Percentiles rank a stretch among this genome's conserved stretches.
Evolutionary conservation across 2,888 invertebrate genomes (phyloP).

Genomic region (Homarus gammarus): DNA sequence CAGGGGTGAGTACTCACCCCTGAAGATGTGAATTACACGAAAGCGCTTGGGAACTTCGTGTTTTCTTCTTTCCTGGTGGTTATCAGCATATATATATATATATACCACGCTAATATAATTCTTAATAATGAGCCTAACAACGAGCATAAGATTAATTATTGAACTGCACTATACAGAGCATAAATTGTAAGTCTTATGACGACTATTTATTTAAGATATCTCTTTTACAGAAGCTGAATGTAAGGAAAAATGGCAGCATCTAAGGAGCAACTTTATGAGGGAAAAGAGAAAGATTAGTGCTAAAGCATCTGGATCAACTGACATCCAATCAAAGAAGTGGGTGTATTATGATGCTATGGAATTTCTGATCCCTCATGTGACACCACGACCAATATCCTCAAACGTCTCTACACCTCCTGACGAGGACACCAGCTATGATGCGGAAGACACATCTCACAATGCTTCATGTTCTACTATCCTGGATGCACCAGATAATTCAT

Average conservation of each 20-base stretch:
- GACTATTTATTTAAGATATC: background rate
- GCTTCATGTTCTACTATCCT: background rate
- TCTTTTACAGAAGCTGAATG: slow-evolving; percentile 47
- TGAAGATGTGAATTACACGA: no score
- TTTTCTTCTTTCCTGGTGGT: no score
- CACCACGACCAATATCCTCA: slow-evolving; percentile 40
- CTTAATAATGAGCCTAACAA: no score
- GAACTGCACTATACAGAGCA: no score
- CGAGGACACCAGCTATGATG: slow-evolving; percentile 36
- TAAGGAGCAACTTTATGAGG: slow-evolving; percentile 39
- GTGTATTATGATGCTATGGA: slow-evolving; percentile 29
- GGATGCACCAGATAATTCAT: background rate
- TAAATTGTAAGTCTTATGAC: background rate
- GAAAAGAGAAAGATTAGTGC: slow-evolving; percentile 38
- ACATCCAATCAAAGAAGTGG: slow-evolving; percentile 20
- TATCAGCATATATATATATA: no score
- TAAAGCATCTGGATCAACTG: slow-evolving; percentile 30
- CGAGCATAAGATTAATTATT: no score
- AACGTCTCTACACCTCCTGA: slow-evolving; percentile 40
- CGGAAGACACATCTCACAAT: slow-evolving; percentile 25
- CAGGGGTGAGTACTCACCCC: no score
- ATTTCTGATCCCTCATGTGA: slow-evolving; percentile 56
- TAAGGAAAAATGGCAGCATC: slow-evolving; percentile 41
- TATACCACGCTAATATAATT: no score
- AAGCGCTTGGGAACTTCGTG: no score